A percentile compares a stretch with the other conserved stretches of the same genome.
Conservation (phyloP, 2,797 vertebrate genomes). For the Eremophila alpestris region DNA sequence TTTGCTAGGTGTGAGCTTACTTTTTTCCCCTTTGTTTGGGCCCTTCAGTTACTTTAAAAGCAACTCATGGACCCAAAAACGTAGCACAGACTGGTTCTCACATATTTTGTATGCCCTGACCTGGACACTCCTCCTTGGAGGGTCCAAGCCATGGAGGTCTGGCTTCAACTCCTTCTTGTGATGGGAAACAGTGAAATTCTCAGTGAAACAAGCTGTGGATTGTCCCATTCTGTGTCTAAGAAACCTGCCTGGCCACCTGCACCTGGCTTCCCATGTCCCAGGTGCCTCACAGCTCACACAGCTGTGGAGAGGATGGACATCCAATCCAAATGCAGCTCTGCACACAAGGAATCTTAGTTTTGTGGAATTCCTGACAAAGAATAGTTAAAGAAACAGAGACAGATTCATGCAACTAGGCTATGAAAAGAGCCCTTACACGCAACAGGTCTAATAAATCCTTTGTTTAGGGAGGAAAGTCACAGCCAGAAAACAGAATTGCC, state of each 20-base stretch:
- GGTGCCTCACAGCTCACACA: neutral
- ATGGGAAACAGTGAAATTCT: neutral
- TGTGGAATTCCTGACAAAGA: neutral
- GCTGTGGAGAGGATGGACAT: neutral
- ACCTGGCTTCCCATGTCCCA: neutral
- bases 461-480: neutral
- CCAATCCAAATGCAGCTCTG: neutral
- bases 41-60: neutral
- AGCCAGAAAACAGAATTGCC: neutral
- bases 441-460: neutral
- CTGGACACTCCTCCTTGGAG: neutral
- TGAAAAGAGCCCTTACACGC: neutral
- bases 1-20: neutral
- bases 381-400: neutral
- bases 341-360: neutral
- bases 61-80: neutral
- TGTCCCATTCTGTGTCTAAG: neutral
- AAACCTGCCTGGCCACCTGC: neutral
- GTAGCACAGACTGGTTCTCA: accelerated
- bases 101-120: neutral
- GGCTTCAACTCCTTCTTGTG: neutral
- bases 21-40: neutral
- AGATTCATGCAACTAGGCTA: neutral
- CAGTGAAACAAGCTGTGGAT: neutral
- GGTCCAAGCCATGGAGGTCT: neutral